phyloP scores from a whole-genome alignment of 2,888 invertebrate species.

The Synergus gifuensis region DNA sequence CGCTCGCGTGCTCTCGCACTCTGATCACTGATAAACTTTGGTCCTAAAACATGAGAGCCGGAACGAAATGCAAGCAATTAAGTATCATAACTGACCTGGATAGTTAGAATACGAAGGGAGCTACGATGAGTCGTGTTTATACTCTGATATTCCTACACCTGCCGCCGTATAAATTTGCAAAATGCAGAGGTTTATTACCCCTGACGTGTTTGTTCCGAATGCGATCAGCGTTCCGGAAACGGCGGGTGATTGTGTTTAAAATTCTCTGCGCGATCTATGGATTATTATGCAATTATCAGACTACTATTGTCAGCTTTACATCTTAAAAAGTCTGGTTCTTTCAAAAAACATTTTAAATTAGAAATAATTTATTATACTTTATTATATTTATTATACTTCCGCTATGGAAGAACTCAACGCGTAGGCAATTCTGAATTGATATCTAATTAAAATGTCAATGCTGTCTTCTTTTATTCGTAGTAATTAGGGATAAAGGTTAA shows the following conservation, averaged over 20 bases:
- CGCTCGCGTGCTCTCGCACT: not conserved
- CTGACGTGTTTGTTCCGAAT: constrained; percentile 55
- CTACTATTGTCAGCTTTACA: constrained; percentile 2
- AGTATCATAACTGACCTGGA: constrained; percentile 43
- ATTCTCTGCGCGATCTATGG: constrained; percentile 1
- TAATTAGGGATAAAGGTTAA: too few relatives aligned
- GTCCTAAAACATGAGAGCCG: not conserved
- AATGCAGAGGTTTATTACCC: constrained; percentile 48
- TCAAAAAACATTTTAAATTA: not conserved
- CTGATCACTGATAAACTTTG: constrained; percentile 13
- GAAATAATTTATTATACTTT: too few relatives aligned
- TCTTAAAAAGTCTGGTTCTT: not conserved
- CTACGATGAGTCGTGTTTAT: constrained; percentile 30
- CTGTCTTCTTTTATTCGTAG: too few relatives aligned
- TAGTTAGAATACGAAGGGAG: constrained; percentile 44
- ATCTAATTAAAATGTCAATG: too few relatives aligned
- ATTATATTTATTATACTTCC: too few relatives aligned
- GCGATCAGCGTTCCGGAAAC: constrained; percentile 56
- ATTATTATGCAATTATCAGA: not conserved
- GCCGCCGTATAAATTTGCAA: constrained; percentile 43
- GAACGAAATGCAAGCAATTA: constrained; percentile 44
- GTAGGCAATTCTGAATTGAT: too few relatives aligned
- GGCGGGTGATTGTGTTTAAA: constrained; percentile 13
- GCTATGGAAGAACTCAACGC: too few relatives aligned
- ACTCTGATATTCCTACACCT: not conserved